Conservation (phyloP, 2,888 invertebrate species). For the Tridacna crocea region DNA sequence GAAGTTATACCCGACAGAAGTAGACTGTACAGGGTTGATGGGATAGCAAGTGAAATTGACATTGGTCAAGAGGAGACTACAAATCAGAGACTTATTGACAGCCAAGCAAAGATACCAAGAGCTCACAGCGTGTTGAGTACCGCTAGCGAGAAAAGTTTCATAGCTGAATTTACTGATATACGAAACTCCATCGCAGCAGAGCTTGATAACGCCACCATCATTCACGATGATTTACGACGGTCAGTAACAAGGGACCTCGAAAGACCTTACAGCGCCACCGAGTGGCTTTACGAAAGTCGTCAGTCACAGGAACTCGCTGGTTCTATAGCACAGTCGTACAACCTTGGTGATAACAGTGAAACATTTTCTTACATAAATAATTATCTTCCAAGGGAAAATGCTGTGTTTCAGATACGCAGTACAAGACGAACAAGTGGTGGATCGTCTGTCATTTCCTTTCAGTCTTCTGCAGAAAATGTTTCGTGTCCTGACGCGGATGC, state of each 20-base stretch:
- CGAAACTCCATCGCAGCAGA: constrained; percentile 64
- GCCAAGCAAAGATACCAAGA: constrained; percentile 15
- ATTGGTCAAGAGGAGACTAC: constrained; percentile 7
- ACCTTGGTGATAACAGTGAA: constrained; percentile 72
- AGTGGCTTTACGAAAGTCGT: constrained; percentile 53
- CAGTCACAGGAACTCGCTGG: constrained; percentile 72
- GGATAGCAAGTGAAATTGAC: constrained; percentile 5
- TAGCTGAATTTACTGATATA: constrained; percentile 54
- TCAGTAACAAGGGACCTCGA: constrained; percentile 60
- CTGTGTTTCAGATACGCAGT: constrained; percentile 42
- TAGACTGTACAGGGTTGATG: constrained; percentile 37
- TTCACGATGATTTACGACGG: constrained; percentile 62
- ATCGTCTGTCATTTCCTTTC: constrained; percentile 47
- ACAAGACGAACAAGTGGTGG: constrained; percentile 38
- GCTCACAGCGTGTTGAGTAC: constrained; percentile 39
- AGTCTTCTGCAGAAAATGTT: constrained; percentile 49
- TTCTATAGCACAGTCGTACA: constrained; percentile 75
- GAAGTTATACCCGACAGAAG: constrained; percentile 41
- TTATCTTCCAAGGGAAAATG: constrained; percentile 65
- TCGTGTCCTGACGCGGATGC: constrained; percentile 47
- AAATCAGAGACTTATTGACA: constrained; percentile 11
- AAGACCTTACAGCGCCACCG: constrained; percentile 56
- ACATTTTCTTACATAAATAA: constrained; percentile 72
- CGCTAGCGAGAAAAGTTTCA: constrained; percentile 44
- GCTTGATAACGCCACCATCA: constrained; percentile 58